Conservation (phyloP, 2,797 vertebrate genomes). For the Darevskia mixta region DNA sequence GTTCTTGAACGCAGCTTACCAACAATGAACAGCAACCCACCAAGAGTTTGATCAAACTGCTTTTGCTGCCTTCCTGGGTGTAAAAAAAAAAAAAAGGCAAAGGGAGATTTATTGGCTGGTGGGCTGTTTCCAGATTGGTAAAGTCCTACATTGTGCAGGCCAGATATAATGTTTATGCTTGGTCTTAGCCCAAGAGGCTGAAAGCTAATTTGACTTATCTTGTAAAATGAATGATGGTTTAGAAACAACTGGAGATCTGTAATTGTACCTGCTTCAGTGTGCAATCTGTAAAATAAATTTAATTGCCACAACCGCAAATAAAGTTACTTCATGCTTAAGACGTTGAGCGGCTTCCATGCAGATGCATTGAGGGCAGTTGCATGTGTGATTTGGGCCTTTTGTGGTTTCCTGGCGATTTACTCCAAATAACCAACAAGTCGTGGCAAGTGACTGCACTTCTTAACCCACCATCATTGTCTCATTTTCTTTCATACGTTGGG, state of each 20-base stretch:
- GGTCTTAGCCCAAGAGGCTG: too few species aligned
- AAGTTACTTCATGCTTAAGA: too few species aligned
- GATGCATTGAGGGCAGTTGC: neutral
- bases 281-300: too few species aligned
- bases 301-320: too few species aligned
- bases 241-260: too few species aligned
- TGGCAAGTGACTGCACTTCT: neutral
- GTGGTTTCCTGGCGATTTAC: neutral
- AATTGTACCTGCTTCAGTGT: too few species aligned
- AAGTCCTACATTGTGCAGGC: neutral
- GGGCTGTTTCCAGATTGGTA: neutral
- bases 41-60: constrained; percentile 13
- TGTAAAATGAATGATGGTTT: too few species aligned
- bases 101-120: too few species aligned
- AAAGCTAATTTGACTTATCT: too few species aligned
- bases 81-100: too few species aligned
- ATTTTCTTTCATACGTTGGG: neutral
- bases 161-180: constrained; percentile 26
- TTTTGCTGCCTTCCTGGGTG: constrained; percentile 9
- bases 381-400: neutral
- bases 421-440: neutral
- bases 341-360: neutral
- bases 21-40: constrained; percentile 13
- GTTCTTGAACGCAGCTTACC: too few species aligned
- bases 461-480: neutral